These are phyloP conservation scores for Phanerotoma sp. DNA, from an alignment of 2,888 invertebrate genomes.

Conservation along the genomic window DNA sequence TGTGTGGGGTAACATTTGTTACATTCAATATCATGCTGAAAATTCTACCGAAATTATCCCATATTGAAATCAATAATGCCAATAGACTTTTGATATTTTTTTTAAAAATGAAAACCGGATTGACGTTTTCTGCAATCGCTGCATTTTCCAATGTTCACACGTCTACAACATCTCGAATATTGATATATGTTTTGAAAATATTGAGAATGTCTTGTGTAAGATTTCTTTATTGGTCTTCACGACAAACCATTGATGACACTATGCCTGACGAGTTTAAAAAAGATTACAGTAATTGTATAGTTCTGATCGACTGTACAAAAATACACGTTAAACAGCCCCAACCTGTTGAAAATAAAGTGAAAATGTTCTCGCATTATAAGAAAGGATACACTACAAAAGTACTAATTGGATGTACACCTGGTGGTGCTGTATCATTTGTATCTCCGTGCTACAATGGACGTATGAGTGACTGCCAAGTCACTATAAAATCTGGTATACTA, in stretches of 20 bases:
- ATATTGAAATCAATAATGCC: too few relatives aligned
- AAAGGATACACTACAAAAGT: constrained; percentile 11
- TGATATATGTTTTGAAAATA: too few relatives aligned
- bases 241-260: constrained; percentile 19
- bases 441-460: constrained; percentile 28
- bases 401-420: constrained; percentile 25
- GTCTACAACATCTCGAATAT: too few relatives aligned
- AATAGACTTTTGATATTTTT: too few relatives aligned
- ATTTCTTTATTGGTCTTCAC: constrained; percentile 24
- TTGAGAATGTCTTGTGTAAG: constrained; percentile 18
- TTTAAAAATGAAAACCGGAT: too few relatives aligned
- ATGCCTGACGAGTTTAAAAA: constrained; percentile 23
- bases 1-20: too few relatives aligned
- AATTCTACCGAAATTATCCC: too few relatives aligned
- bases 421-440: constrained; percentile 27
- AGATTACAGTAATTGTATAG: constrained; percentile 19
- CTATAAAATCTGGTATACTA: constrained; percentile 17
- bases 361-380: constrained; percentile 29
- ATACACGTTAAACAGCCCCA: constrained; percentile 25
- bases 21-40: too few relatives aligned
- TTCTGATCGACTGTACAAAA: constrained; percentile 30
- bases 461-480: constrained; percentile 31
- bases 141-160: too few relatives aligned
- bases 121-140: too few relatives aligned
- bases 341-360: constrained; percentile 16